Conservation (phyloP, 2,888 invertebrate species). For the Cyaniris semiargus region DNA sequence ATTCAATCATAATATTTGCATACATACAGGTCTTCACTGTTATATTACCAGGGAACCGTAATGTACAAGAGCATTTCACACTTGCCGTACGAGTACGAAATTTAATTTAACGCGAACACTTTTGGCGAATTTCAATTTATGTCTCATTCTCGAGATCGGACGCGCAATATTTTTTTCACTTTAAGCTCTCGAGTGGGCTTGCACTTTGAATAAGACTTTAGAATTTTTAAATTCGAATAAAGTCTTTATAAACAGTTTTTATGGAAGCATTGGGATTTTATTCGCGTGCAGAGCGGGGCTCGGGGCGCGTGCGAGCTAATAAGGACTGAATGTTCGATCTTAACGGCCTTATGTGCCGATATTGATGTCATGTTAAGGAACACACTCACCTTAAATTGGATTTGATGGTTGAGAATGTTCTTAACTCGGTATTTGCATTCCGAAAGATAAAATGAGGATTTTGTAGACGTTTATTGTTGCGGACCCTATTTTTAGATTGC, state of each 20-base stretch:
- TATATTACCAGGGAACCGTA: neutral
- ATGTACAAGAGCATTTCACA: neutral
- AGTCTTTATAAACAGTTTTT: constrained; percentile 77
- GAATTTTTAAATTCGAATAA: constrained; percentile 74
- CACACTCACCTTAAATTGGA: constrained; percentile 59
- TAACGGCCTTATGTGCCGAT: constrained; percentile 63
- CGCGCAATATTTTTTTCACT: constrained; percentile 70
- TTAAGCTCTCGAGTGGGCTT: constrained; percentile 71
- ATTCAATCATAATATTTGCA: neutral
- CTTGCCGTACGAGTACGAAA: constrained; percentile 3
- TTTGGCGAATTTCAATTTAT: constrained; percentile 61
- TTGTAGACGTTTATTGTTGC: constrained; percentile 15
- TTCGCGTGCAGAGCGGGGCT: constrained; percentile 71
- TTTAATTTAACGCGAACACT: constrained; percentile 11
- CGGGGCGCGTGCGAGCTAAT: constrained; percentile 73
- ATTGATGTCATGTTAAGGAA: constrained; percentile 57
- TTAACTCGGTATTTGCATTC: constrained; percentile 28
- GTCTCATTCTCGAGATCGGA: constrained; percentile 64
- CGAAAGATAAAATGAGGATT: constrained; percentile 19
- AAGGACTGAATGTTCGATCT: constrained; percentile 68
- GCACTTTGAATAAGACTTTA: constrained; percentile 72
- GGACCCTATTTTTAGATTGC: constrained; percentile 45
- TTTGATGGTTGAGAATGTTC: constrained; percentile 39
- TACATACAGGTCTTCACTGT: neutral
- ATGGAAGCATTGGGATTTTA: constrained; percentile 73